A percentile compares a stretch with the other conserved stretches of the same genome.
Evolutionary conservation across 2,113 vertebrate species (phyloP).

Genomic region (Larimichthys crocea): DNA sequence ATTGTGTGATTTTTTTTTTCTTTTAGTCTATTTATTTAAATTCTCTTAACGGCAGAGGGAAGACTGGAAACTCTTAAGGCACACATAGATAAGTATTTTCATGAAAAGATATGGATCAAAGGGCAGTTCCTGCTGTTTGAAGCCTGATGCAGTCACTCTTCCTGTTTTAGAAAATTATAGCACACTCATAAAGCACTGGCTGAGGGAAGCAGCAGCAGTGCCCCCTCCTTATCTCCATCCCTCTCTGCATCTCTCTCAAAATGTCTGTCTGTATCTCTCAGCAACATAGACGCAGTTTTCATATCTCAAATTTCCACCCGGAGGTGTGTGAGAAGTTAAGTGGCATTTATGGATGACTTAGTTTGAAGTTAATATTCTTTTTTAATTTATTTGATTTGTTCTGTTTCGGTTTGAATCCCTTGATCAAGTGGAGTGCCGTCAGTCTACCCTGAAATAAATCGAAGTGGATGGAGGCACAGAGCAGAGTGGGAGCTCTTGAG

Average conservation of each 20-base stretch:
- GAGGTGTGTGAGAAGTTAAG: slow-evolving; percentile 25
- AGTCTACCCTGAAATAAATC: slow-evolving; percentile 55
- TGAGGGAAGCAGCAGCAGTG: slow-evolving; percentile 39
- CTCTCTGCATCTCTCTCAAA: slow-evolving; percentile 44
- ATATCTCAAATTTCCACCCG: slow-evolving; percentile 41
- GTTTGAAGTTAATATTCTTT: slow-evolving; percentile 43
- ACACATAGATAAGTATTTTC: slow-evolving; percentile 51
- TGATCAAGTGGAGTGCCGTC: slow-evolving; percentile 58
- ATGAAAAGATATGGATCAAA: slow-evolving; percentile 64
- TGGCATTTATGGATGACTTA: slow-evolving; percentile 38
- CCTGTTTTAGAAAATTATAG: slow-evolving; percentile 73
- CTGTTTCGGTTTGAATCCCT: slow-evolving; percentile 51
- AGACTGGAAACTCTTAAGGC: slow-evolving; percentile 47
- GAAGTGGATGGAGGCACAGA: slow-evolving; percentile 42
- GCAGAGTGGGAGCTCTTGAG: slow-evolving; percentile 63
- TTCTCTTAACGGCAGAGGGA: slow-evolving; percentile 27
- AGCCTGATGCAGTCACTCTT: slow-evolving; percentile 65
- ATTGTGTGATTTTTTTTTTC: slow-evolving; percentile 25
- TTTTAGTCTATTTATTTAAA: slow-evolving; percentile 29
- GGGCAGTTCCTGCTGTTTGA: slow-evolving; percentile 66
- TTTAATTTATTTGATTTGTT: slow-evolving; percentile 48
- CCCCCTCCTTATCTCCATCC: slow-evolving; percentile 40
- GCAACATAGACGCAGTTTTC: slow-evolving; percentile 56
- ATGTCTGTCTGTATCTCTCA: slow-evolving; percentile 47
- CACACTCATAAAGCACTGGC: slow-evolving; percentile 64